Conservation (phyloP, 2,797 vertebrate species). For the Phataginus tetradactyla region DNA sequence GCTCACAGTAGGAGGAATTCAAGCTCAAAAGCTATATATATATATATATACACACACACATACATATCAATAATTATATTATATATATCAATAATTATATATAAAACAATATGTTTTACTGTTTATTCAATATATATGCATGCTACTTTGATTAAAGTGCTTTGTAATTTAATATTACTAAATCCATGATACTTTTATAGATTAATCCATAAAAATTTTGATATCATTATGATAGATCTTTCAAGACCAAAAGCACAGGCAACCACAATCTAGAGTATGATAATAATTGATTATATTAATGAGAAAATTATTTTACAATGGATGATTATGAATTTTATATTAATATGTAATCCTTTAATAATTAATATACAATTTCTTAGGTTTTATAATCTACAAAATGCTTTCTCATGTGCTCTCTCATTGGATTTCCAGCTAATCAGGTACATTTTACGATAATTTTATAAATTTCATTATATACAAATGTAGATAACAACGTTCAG, state of each 20-base stretch:
- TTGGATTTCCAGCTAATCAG: not conserved
- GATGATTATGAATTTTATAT: not conserved
- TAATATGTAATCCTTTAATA: not conserved
- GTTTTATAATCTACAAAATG: not conserved
- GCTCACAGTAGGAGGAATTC: not conserved
- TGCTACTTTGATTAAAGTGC: not conserved
- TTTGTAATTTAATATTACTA: not conserved
- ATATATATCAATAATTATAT: too few species aligned
- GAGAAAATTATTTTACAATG: not conserved
- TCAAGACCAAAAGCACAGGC: not conserved
- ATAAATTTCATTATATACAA: constrained; percentile 29
- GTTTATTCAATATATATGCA: not conserved
- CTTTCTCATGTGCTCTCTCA: not conserved
- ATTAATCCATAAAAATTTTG: not conserved
- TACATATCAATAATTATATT: too few species aligned
- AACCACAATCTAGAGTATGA: not conserved
- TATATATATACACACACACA: not conserved
- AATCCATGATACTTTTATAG: not conserved
- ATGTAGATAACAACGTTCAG: constrained; percentile 35
- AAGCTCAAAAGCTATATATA: not conserved
- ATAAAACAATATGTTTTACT: not conserved
- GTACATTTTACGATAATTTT: not conserved
- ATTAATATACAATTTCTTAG: not conserved
- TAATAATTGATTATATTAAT: constrained; percentile 9
- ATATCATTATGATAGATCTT: not conserved